Conservation (phyloP, 2,797 vertebrate species). For the Anas bernieri region DNA sequence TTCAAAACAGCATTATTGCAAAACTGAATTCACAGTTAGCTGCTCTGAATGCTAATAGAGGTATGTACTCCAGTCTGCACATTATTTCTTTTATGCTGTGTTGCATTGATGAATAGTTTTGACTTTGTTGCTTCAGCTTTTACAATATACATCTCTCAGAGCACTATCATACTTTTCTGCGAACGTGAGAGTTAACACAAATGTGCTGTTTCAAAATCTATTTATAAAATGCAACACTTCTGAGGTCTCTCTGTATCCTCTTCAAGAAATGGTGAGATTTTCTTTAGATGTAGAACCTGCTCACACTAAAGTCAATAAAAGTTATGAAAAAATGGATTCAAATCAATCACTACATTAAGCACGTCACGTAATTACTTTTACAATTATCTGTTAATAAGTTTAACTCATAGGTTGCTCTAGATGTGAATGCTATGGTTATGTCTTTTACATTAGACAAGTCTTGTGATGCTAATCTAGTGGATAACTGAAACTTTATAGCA, state of each 20-base stretch:
- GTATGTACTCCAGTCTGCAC: slow-evolving; percentile 71
- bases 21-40: slow-evolving; percentile 82
- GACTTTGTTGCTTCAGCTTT: slow-evolving; percentile 54
- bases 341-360: neutral
- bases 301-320: slow-evolving; percentile 24
- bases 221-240: slow-evolving; percentile 65
- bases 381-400: neutral
- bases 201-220: slow-evolving; percentile 55
- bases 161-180: slow-evolving; percentile 45
- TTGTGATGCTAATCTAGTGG: neutral
- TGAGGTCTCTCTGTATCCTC: slow-evolving; percentile 44
- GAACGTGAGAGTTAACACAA: slow-evolving; percentile 61
- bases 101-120: slow-evolving; percentile 57
- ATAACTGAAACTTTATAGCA: neutral
- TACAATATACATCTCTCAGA: slow-evolving; percentile 44
- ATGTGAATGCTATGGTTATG: neutral
- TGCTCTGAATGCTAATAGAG: slow-evolving; percentile 77
- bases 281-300: slow-evolving; percentile 25
- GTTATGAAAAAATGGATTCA: neutral
- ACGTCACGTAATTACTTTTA: neutral
- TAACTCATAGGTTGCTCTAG: neutral
- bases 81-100: neutral
- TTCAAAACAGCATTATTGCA: slow-evolving; percentile 87
- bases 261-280: slow-evolving; percentile 50
- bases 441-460: neutral